A percentile compares a stretch with the other conserved stretches of the same genome.
phyloP scores from a whole-genome alignment of 2,113 vertebrate genomes.

The Cricetomys ansorgei region DNA sequence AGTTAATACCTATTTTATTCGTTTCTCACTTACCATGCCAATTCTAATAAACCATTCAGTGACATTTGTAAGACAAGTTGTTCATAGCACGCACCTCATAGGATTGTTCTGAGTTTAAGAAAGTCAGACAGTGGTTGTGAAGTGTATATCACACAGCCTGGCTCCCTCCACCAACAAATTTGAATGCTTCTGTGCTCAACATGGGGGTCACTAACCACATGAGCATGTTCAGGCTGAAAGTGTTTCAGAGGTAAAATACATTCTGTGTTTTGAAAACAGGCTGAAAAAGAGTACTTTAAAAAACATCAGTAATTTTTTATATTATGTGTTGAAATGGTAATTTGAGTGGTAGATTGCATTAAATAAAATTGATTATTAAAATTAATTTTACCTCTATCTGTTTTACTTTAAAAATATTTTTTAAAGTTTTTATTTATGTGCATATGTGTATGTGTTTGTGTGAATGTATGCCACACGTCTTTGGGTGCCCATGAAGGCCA shows the following conservation, averaged over 20 bases:
- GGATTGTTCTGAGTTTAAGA: background rate
- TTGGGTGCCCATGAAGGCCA: background rate
- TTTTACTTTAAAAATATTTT: background rate
- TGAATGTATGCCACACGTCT: background rate
- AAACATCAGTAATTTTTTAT: background rate
- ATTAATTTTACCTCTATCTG: background rate
- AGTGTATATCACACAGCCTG: background rate
- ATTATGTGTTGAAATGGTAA: background rate
- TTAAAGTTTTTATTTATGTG: background rate
- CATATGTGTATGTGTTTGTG: background rate
- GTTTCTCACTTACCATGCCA: background rate
- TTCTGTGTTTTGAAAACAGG: background rate
- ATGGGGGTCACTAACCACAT: background rate
- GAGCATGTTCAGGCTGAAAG: background rate
- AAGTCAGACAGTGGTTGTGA: background rate
- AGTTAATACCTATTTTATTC: background rate
- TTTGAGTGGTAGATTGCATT: background rate
- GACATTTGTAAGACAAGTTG: background rate
- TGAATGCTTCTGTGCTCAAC: background rate
- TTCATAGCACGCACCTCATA: background rate
- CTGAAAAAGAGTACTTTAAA: background rate
- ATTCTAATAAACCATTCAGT: background rate
- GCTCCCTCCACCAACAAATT: background rate
- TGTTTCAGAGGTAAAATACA: background rate
- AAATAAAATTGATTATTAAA: conserved; percentile 45